phyloP scores from a whole-genome alignment of 2,888 invertebrate species.

The Leptura quadrifasciata region DNA sequence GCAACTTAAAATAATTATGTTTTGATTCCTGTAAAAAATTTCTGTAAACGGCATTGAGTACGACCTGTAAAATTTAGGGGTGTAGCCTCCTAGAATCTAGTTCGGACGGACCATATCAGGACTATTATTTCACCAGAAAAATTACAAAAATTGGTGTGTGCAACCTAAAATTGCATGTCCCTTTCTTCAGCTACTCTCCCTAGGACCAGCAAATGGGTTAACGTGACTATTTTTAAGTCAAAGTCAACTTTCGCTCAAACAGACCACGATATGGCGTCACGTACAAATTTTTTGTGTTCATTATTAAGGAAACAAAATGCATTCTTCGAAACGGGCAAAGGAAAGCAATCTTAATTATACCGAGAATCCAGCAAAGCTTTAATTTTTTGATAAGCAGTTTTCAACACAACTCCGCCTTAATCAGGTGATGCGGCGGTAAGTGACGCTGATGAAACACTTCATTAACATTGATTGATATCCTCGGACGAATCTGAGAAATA shows the following conservation, averaged over 20 bases:
- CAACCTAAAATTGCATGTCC: no score
- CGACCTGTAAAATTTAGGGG: no score
- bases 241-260: background rate
- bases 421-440: conserved; percentile 27
- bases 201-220: no score
- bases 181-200: no score
- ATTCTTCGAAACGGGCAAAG: conserved; percentile 31
- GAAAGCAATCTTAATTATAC: conserved; percentile 38
- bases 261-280: background rate
- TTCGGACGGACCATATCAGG: no score
- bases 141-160: no score
- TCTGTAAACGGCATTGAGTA: no score
- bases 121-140: no score
- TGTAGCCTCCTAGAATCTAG: no score
- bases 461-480: conserved; percentile 49
- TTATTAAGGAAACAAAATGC: conserved; percentile 33
- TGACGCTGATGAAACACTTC: conserved; percentile 46
- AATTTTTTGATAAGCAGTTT: conserved; percentile 34
- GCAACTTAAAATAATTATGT: no score
- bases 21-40: no score
- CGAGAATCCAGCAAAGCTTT: conserved; percentile 13
- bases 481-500: conserved; percentile 15
- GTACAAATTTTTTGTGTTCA: conserved; percentile 1
- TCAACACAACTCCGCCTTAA: conserved; percentile 18
- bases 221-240: no score